Base-by-base conservation (phyloP, 1,140 invertebrate genomes). In the Drosophila punjabiensis region DNA sequence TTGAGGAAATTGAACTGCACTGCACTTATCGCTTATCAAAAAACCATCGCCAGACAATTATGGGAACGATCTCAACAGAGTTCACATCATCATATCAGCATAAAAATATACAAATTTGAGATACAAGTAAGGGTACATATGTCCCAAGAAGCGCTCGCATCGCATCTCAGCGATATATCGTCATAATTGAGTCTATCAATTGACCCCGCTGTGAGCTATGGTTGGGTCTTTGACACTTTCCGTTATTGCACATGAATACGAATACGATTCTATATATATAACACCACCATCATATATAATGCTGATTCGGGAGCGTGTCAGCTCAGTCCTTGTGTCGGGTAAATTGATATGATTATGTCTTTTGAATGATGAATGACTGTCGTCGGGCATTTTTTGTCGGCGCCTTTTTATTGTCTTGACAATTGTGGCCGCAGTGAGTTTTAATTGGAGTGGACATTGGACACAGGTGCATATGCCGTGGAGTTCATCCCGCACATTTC, bases 181-280 rank as follows among this genome's bases (percentile, higher is more conserved):
- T 48, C 76, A 86, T 90, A 90, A 90, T 90, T 90, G 86, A 90
- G 79, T 90, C 86, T 90, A 90, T 89, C 86, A 90, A 90, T 90
- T 90, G 86, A 90, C 86, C 86, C 87, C 86, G 56, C 79, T 71
- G 81, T 84, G 81, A 78, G 85, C 85, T 82, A 70, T 86, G 79
- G 61, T 80, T 86, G 86, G 86, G 86, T 90, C 86, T 90, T 90
- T 90, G 86, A 90, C 86, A 90, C 87, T 80, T 69, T 74, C 60
- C 64, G 64, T 79, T 76, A 60, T 67, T 77, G 75, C 64, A 63
- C 63, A 70, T 76, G 69, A 68, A 47, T 69, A 74, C 60, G 68
- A 64, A 52, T 67, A 52, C 66, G 68, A 65, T 60, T 60, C 62
- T 69, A 62, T 62, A 58, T 67, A 66, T 58, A 59, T 59, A 55